Percentiles rank a stretch among this genome's conserved stretches.
Evolutionary conservation across 2,797 vertebrate genomes (phyloP).

Genomic region (Crypturellus tataupa): DNA sequence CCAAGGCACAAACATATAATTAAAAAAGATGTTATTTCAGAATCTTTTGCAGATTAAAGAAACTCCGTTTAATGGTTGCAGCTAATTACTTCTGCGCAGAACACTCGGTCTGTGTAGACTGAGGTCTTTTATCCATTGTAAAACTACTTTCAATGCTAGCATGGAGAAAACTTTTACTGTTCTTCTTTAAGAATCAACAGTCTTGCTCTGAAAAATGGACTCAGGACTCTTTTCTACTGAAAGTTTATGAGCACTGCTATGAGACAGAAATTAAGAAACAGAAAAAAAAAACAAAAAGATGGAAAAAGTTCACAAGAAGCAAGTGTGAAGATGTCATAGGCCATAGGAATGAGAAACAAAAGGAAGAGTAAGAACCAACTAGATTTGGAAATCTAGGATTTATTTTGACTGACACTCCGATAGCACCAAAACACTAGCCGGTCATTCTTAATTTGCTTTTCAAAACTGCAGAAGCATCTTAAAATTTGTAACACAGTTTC

Average conservation of each 20-base stretch:
- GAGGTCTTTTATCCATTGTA: neutral
- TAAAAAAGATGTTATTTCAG: constrained; percentile 12
- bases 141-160: neutral
- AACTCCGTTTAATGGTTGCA: constrained; percentile 25
- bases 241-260: neutral
- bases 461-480: neutral
- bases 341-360: neutral
- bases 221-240: neutral
- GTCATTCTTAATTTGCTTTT: neutral
- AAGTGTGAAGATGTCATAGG: neutral
- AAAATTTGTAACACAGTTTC: neutral
- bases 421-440: neutral
- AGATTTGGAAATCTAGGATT: neutral
- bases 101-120: neutral
- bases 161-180: neutral
- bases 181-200: neutral
- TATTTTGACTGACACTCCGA: neutral
- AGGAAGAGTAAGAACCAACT: neutral
- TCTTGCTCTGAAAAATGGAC: neutral
- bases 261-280: neutral
- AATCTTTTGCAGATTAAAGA: constrained; percentile 17
- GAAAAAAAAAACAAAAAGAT: neutral
- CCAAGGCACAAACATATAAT: neutral
- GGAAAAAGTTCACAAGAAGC: neutral
- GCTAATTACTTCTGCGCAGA: neutral